Evolutionary conservation across 2,113 vertebrate genomes (phyloP), one percentile per base, ranked within the genome.

Genomic region (Pristiophorus japonicus): DNA sequence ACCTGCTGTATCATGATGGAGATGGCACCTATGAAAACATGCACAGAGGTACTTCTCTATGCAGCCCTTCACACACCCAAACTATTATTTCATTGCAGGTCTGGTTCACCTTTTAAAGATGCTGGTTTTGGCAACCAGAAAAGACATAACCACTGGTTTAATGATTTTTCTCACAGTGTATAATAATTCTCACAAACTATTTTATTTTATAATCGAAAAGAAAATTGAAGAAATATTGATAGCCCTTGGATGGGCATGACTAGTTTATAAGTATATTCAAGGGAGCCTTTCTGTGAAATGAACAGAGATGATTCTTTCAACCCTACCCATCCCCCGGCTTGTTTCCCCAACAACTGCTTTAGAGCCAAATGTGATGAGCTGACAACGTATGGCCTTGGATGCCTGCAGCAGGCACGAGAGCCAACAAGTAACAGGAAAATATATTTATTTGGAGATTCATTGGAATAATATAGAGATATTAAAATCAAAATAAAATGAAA

Each of bases 141-240:
- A 27, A 38, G 62, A 30, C 55, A 38, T 38, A 92, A 90, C 51
- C 59, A 62, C 85, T 38, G 59, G 34, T 63, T n/a, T 92, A 92
- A 92, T 92, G 59, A 63, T 63, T 92, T 92, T 62, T 92, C n/a
- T 5, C 34, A 7, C 16, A 38, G 59, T 6, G 18, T 65, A 63
- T 63, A 63, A 63, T 63, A 65, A 62, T 38, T 81, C 38, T 22
- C 78, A 81, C 78, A 81, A 81, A 42, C 14, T 38, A 81, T 81
- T 92, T 20, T 38, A 92, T 38, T 92, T 92, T 62, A n/a, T 92
- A 92, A 92, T 20, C 55, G 1, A 91, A 91, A 81, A 91, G 30
- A 62, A 62, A 91, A 91, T 92, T 63, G 59, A 92, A 63, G 88
- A 65, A 92, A 65, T 92, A 92, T 92, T 16, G 59, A 91, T 34